Evolutionary conservation across 2,888 invertebrate genomes (phyloP), one percentile per base, ranked within the genome.

Genomic region (Ischnus inquisitorius): DNA sequence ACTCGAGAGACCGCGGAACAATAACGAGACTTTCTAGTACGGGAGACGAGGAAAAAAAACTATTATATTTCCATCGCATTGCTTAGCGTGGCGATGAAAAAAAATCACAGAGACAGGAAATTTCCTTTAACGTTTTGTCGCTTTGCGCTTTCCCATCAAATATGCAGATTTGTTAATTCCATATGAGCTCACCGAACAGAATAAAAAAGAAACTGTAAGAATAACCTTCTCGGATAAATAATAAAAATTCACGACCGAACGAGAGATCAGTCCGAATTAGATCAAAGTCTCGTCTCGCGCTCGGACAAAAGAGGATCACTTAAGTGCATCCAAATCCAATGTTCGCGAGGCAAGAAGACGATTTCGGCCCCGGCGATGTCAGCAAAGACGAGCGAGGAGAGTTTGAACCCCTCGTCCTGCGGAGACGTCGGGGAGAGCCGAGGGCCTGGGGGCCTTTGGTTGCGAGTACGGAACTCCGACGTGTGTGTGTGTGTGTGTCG

Each of bases 251-350:
- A 60, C 46, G 46, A 46, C 22, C 57, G 57, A 57, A 39, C 46
- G 43, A 41, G 57, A 62, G 79, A 71, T 65, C 41, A 77, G 22
- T 39, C n/a, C 60, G 71, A 80, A 76, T 77, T 46, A 72, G 67
- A 75, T 65, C 51, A 68, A 34, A 67, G 69, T 75, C 54, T 46
- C 64, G 57, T 57, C 57, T 34, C 48, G 62, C 22, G 51, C 57
- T 46, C 6, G 62, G 65, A 80, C 80, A 72, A 77, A 80, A 83
- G 83, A 77, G 80, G 76, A 80, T 83, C 67, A 67, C 72, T 83
- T 80, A 77, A 77, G 83, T 80, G 80, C 83, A 72, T 80, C 34
- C 76, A 79, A 72, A 79, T 76, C 76, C 79, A 76, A 76, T 62
- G 71, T 43, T 64, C 69, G 39, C 48, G 75, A 79, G 57, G 64